Percentiles rank a stretch among this genome's conserved stretches.
These are phyloP conservation scores for Piliocolobus tephrosceles DNA, from an alignment of 2,113 vertebrate species.

Conservation along the genomic window DNA sequence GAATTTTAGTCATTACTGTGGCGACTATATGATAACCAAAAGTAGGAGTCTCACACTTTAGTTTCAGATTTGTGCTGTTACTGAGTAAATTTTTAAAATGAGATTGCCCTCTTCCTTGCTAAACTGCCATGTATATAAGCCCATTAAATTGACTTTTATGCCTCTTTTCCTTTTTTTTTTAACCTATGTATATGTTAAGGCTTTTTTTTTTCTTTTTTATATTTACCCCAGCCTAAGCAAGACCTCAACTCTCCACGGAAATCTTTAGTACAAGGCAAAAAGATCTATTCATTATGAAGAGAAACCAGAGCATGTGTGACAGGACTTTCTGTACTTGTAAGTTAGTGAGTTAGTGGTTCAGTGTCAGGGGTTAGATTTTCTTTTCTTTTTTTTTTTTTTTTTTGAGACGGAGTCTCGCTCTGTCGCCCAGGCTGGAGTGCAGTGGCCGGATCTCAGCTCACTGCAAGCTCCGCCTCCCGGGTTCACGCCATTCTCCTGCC, in stretches of 20 bases:
- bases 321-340: slow-evolving; percentile 9
- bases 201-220: not conserved
- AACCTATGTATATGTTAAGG: not conserved
- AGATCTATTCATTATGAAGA: too few species aligned
- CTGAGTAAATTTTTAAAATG: slow-evolving; percentile 27
- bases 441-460: too few species aligned
- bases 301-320: not conserved
- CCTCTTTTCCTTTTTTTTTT: not conserved
- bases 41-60: not conserved
- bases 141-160: not conserved
- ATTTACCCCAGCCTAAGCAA: not conserved
- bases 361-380: not conserved
- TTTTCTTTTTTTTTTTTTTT: too few species aligned
- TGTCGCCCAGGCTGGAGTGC: too few species aligned
- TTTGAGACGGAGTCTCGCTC: too few species aligned
- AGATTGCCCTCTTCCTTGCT: not conserved
- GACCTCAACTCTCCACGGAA: too few species aligned
- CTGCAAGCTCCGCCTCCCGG: too few species aligned
- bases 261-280: too few species aligned
- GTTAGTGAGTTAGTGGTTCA: slow-evolving; percentile 22
- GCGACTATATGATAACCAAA: not conserved
- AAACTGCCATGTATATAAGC: not conserved
- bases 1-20: slow-evolving; percentile 7
- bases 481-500: too few species aligned
- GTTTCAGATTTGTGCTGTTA: slow-evolving; percentile 7